A percentile compares a stretch with the other conserved stretches of the same genome.
These are phyloP conservation scores for Poeciliopsis retropinna DNA, from an alignment of 2,113 vertebrate species.

Conservation along the genomic window DNA sequence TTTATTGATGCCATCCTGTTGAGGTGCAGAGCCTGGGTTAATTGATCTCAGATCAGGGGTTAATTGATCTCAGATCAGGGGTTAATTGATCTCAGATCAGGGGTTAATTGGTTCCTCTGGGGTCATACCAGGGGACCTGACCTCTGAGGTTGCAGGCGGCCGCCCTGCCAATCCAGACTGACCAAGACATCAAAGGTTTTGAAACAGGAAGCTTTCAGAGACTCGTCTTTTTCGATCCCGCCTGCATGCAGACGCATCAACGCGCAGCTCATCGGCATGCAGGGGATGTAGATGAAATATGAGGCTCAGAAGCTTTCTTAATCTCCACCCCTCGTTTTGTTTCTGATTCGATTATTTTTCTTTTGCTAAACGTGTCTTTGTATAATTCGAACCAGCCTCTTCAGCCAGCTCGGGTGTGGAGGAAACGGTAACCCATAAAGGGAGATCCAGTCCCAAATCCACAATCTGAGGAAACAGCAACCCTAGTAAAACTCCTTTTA, in stretches of 20 bases:
- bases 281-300: conserved; percentile 60
- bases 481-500: conserved; percentile 69
- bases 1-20: conserved; percentile 36
- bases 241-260: conserved; percentile 17
- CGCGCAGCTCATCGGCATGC: conserved; percentile 54
- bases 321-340: conserved; percentile 33
- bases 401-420: conserved; percentile 39
- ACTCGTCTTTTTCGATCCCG: background rate
- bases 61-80: conserved; percentile 55
- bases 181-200: conserved; percentile 40
- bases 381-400: conserved; percentile 58
- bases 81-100: conserved; percentile 59
- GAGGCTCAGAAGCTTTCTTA: conserved; percentile 54
- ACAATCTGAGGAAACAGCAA: conserved; percentile 64
- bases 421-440: conserved; percentile 67
- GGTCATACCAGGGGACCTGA: conserved; percentile 11
- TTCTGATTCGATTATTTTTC: conserved; percentile 62
- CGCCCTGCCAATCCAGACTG: conserved; percentile 13
- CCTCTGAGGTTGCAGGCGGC: conserved; percentile 3
- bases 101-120: conserved; percentile 62
- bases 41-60: conserved; percentile 56
- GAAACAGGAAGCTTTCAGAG: conserved; percentile 6
- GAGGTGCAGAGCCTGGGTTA: conserved; percentile 37
- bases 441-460: conserved; percentile 65
- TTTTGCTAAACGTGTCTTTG: conserved; percentile 59